Conservation (phyloP, 2,888 invertebrate species). For the Pandemis cinnamomeana region DNA sequence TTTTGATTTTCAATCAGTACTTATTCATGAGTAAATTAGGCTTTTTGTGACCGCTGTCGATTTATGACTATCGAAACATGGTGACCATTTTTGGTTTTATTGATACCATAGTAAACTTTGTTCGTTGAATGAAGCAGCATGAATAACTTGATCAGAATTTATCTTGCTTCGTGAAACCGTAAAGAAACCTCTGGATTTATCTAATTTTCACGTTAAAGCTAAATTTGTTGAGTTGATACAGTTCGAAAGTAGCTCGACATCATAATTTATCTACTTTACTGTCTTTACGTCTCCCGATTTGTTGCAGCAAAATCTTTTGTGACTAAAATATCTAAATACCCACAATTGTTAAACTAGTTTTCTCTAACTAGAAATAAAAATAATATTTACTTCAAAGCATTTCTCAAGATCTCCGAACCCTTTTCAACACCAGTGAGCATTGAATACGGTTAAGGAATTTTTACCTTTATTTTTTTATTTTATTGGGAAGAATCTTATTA, state of each 20-base stretch:
- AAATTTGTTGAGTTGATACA: too few species aligned
- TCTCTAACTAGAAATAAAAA: not conserved
- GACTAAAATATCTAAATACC: not conserved
- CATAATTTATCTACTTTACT: too few species aligned
- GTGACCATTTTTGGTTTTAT: too few species aligned
- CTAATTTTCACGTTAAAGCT: too few species aligned
- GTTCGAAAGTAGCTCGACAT: too few species aligned
- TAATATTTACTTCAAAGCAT: slow-evolving; percentile 3
- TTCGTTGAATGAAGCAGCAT: too few species aligned
- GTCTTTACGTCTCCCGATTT: too few species aligned
- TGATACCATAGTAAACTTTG: too few species aligned
- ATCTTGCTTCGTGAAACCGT: too few species aligned
- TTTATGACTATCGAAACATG: not conserved
- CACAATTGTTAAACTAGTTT: not conserved
- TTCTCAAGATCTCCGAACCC: slow-evolving; percentile 9
- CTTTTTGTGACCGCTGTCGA: not conserved
- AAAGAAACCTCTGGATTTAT: too few species aligned
- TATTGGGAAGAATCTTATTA: slow-evolving; percentile 10
- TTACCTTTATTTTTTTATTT: slow-evolving; percentile 5
- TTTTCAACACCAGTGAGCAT: slow-evolving; percentile 10
- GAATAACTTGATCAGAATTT: too few species aligned
- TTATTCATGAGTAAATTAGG: not conserved
- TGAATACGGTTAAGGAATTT: slow-evolving; percentile 8
- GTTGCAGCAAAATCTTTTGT: too few species aligned
- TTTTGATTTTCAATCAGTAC: not conserved